Evolutionary conservation across 2,888 invertebrate species (phyloP), one percentile per base, ranked within the genome.

Genomic region (Pseudococcus longispinus): DNA sequence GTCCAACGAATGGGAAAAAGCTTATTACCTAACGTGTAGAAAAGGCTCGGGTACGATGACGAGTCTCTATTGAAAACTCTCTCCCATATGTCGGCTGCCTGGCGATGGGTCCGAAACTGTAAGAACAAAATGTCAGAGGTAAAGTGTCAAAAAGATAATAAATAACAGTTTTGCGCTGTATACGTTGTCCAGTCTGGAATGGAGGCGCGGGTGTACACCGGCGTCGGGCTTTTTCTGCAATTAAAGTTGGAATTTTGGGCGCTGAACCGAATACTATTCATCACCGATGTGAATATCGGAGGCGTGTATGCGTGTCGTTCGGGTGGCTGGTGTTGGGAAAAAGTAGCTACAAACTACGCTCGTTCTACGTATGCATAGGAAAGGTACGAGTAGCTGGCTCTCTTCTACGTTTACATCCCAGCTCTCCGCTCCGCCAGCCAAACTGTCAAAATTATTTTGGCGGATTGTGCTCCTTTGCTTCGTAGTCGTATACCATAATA

Each of bases 81-180:
- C 37, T 37, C 0, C n/a, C 26, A n/a, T 18, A 80, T n/a, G 42
- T 42, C 13, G 8, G 74, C 29, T 29, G n/a, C n/a, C n/a, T n/a
- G n/a, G n/a, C 37, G 37, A 5, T 37, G 37, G 8, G 37, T 37
- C 1, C 37, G 42, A 37, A 42, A 80, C 29, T 80, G 32, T 80
- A 80, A 80, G 77, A 80, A 80, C 77, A 80, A 80, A 80, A 42
- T 80, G 77, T 80, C 77, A 80, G 77, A 80, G 77, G 77, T 80
- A 80, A 80, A 80, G 42, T 80, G 77, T 80, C 77, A 80, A 80
- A 80, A 80, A 80, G 77, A 80, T 80, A 80, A 80, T 80, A 80
- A 80, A 80, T 80, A 80, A 80, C 77, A 80, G 77, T 80, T 80
- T 80, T 80, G 42, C 77, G 42, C 77, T 29, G 37, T 37, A 37